Evolutionary conservation across 2,113 vertebrate species (phyloP).

Genomic region (Spermophilus dauricus): DNA sequence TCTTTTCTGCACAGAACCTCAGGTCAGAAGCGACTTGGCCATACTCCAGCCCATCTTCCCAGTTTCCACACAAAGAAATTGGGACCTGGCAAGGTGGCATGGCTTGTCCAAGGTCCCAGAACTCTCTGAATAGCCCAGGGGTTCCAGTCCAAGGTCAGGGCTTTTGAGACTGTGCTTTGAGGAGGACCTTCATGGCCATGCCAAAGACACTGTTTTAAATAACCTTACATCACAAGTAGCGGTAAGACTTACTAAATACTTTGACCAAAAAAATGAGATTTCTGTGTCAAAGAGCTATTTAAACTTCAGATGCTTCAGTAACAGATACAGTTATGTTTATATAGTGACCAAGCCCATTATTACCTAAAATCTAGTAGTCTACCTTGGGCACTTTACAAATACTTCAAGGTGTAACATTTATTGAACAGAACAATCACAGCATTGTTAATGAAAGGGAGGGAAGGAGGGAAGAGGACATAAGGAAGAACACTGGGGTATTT

Average conservation of each 20-base stretch:
- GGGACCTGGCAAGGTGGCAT: background rate
- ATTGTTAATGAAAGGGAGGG: background rate
- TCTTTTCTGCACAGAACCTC: background rate
- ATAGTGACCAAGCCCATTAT: background rate
- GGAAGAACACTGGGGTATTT: background rate
- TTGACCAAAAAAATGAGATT: constrained; percentile 15
- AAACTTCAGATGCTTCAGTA: background rate
- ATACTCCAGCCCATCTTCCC: background rate
- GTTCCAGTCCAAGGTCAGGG: background rate
- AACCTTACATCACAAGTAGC: constrained; percentile 8
- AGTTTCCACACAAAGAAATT: background rate
- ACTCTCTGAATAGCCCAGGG: background rate
- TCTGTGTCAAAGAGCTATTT: background rate
- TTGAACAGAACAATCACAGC: background rate
- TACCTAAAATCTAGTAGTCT: background rate
- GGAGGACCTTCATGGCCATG: background rate
- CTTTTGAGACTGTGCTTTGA: background rate
- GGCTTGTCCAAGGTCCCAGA: background rate
- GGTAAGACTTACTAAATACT: background rate
- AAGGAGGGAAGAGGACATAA: too few species aligned
- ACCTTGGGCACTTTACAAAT: background rate
- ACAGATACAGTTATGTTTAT: background rate
- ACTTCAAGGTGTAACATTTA: background rate
- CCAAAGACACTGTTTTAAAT: background rate
- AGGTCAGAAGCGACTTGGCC: background rate